Evolutionary conservation across 2,888 invertebrate species (phyloP), one percentile per base, ranked within the genome.

Genomic region (Onchidella celtica): DNA sequence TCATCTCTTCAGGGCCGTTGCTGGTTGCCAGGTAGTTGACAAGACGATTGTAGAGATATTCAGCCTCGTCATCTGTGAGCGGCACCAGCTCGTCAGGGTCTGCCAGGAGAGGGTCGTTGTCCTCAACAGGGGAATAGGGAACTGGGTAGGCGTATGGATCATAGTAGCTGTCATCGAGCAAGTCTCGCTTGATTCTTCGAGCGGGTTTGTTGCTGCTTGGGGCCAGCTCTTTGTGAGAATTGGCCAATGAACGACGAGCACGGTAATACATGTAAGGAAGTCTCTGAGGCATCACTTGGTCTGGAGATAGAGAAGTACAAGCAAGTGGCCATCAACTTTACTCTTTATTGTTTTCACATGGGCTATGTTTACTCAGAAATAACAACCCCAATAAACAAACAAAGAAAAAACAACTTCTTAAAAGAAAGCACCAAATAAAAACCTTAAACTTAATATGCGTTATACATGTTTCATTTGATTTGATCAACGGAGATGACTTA

Each of bases 121-220:
- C 24, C 11, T 72, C 81, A 17, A 36, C 40, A 24, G 63, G 21
- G n/a, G 34, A 17, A 40, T 61, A 63, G 24, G 57, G 57, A 32
- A 4, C 27, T 0, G 24, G 6, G 9, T 65, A 29, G 4, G 79
- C 79, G 24, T 79, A 72, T 6, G 68, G 79, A 69, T 73, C 74
- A 72, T 81, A 81, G 21, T 75, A 70, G 27, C 68, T 68, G 77
- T 86, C 85, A 34, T 84, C 83, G 3, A 84, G 69, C 6, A 84
- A 73, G 75, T 86, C 86, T 1, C 86, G 81, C 65, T 86, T 86
- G 75, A 85, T 86, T 9, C 86, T 78, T n/a, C 82, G 80, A 34
- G 81, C 65, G 2, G 82, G 69, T 63, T 40, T 80, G 72, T 75
- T 72, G 61, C 68, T 78, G 59, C 72, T 70, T 29, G n/a, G 27